A percentile compares a stretch with the other conserved stretches of the same genome.
These are phyloP conservation scores for Distichodus sexfasciatus DNA, from an alignment of 2,797 vertebrate species.

Conservation along the genomic window DNA sequence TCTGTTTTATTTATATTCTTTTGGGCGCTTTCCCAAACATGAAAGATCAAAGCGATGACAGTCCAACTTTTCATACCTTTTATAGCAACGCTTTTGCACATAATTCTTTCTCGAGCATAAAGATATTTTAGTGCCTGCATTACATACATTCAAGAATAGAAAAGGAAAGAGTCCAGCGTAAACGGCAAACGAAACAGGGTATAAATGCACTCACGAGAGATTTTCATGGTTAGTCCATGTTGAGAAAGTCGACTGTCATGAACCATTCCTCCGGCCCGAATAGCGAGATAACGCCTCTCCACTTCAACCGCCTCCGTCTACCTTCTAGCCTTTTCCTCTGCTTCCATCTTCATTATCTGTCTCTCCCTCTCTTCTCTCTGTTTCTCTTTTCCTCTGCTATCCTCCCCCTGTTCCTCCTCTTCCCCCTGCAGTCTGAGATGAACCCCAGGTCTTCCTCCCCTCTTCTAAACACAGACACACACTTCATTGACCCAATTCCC, in stretches of 20 bases:
- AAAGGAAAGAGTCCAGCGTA: neutral
- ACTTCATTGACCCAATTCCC: slow-evolving; percentile 3
- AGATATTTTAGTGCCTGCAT: no score
- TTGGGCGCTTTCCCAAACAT: no score
- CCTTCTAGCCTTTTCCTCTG: neutral
- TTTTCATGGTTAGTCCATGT: slow-evolving; percentile 41
- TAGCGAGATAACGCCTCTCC: no score
- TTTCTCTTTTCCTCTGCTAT: slow-evolving; percentile 4
- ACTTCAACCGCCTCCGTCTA: slow-evolving; percentile 16
- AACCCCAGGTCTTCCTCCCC: slow-evolving; percentile 26
- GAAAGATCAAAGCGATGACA: no score
- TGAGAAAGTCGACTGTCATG: neutral
- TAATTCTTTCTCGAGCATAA: neutral
- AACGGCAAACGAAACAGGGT: neutral
- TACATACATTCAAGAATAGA: no score
- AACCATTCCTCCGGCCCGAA: neutral
- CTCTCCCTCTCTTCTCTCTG: neutral
- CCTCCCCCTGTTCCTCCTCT: slow-evolving; percentile 20
- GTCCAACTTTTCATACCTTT: neutral
- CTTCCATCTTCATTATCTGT: slow-evolving; percentile 13
- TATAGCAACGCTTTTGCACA: neutral
- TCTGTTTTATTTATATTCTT: no score
- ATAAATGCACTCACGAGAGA: slow-evolving; percentile 47
- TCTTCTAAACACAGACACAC: slow-evolving; percentile 24
- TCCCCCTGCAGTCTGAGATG: slow-evolving; percentile 50